Evolutionary conservation across 2,797 vertebrate genomes (phyloP).

Genomic region (Malacoraja senta): DNA sequence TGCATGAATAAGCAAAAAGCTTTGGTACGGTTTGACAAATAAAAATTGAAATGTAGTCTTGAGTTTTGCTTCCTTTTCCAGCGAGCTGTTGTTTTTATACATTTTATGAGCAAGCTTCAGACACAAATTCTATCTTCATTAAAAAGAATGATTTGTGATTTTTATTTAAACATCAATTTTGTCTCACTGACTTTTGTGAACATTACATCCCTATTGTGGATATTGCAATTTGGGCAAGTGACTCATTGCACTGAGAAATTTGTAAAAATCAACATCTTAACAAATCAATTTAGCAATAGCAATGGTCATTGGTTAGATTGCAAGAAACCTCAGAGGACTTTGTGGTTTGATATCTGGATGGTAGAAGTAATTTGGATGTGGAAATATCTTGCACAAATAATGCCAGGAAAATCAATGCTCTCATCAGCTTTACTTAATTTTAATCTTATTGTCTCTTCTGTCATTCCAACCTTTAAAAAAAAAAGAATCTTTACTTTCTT

Average conservation of each 20-base stretch:
- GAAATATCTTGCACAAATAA: neutral
- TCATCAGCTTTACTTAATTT: neutral
- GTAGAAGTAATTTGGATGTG: neutral
- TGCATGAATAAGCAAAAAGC: too few relatives aligned
- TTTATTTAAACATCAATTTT: too few relatives aligned
- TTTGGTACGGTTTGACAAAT: too few relatives aligned
- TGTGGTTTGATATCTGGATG: neutral
- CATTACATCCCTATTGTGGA: neutral
- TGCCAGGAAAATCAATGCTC: neutral
- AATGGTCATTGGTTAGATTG: neutral
- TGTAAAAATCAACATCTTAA: neutral
- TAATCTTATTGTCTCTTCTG: neutral
- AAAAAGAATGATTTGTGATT: too few relatives aligned
- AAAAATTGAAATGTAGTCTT: too few relatives aligned
- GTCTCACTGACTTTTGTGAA: neutral
- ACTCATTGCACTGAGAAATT: neutral
- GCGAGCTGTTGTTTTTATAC: too few relatives aligned
- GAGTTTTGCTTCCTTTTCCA: too few relatives aligned
- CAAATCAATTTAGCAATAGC: neutral
- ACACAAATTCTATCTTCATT: too few relatives aligned
- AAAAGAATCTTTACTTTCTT: neutral
- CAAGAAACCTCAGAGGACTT: neutral
- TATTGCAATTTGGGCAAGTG: neutral
- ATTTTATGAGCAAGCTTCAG: too few relatives aligned
- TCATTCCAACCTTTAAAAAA: neutral